Percentiles rank a stretch among this genome's conserved stretches.
These are phyloP conservation scores for Ectobius pallidus DNA, from an alignment of 2,888 invertebrate species.

Conservation along the genomic window DNA sequence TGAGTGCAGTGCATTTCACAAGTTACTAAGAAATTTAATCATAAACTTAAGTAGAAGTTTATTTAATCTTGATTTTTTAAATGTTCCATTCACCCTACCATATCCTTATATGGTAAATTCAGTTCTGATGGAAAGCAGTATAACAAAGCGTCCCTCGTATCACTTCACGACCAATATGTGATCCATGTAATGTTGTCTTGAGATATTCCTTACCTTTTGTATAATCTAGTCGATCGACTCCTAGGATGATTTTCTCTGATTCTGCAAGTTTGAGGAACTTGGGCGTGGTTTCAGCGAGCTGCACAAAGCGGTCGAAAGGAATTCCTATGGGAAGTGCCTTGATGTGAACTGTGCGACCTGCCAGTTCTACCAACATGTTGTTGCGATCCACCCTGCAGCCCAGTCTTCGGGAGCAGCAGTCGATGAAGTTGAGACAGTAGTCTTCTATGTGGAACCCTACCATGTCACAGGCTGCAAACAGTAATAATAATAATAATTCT, in stretches of 20 bases:
- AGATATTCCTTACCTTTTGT: conserved; percentile 76
- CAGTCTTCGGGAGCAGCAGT: conserved; percentile 85
- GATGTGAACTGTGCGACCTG: conserved; percentile 82
- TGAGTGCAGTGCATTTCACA: too few relatives aligned
- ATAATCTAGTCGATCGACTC: conserved; percentile 89
- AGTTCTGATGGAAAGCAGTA: too few relatives aligned
- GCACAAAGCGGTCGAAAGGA: conserved; percentile 84
- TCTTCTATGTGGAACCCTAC: conserved; percentile 92
- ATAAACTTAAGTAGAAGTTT: too few relatives aligned
- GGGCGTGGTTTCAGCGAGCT: conserved; percentile 69
- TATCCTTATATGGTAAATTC: too few relatives aligned
- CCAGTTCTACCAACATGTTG: conserved; percentile 84
- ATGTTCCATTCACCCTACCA: too few relatives aligned
- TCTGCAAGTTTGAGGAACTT: conserved; percentile 39
- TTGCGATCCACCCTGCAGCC: conserved; percentile 89
- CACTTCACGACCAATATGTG: too few relatives aligned
- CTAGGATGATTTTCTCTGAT: conserved; percentile 70
- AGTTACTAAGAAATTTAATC: too few relatives aligned
- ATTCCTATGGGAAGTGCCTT: conserved; percentile 88
- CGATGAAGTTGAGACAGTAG: conserved; percentile 89
- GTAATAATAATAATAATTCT: too few relatives aligned
- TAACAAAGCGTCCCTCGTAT: too few relatives aligned
- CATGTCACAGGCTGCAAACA: conserved; percentile 72
- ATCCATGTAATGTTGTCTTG: too few relatives aligned
- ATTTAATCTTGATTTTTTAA: too few relatives aligned